Evolutionary conservation across 1,140 invertebrate species (phyloP).

Genomic region (Drosophila lacteicornis): DNA sequence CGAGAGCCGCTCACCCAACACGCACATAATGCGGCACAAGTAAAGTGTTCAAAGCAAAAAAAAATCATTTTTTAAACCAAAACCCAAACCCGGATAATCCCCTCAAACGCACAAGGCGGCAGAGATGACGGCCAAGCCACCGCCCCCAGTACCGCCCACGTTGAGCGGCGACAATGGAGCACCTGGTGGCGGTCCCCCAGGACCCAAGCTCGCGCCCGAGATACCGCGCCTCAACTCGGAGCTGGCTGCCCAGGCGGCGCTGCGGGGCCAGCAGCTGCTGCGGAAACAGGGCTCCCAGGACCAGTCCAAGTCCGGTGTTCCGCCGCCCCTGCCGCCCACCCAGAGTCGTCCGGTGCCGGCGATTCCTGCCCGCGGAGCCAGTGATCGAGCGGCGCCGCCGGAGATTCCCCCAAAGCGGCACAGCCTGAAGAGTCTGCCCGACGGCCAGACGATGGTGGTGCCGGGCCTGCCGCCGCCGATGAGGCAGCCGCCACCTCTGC

Average conservation of each 20-base stretch:
- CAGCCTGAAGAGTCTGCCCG: slow-evolving; percentile 79
- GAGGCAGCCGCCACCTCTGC: slow-evolving; percentile 78
- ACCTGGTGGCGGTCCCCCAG: background rate
- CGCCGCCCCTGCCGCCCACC: slow-evolving; percentile 73
- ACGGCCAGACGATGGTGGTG: slow-evolving; percentile 63
- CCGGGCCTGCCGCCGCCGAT: slow-evolving; percentile 56
- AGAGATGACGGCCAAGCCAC: slow-evolving; percentile 70
- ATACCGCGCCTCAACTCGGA: slow-evolving; percentile 81
- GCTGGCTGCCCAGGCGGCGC: slow-evolving; percentile 80
- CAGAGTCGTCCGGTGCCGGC: slow-evolving; percentile 79
- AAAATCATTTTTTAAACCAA: slow-evolving; percentile 1
- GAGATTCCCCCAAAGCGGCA: slow-evolving; percentile 84
- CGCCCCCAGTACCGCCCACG: slow-evolving; percentile 62
- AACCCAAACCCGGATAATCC: slow-evolving; percentile 16
- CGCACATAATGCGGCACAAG: slow-evolving; percentile 52
- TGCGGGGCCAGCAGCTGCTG: slow-evolving; percentile 77
- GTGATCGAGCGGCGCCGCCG: slow-evolving; percentile 71
- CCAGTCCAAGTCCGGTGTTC: slow-evolving; percentile 36
- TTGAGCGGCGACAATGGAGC: slow-evolving; percentile 47
- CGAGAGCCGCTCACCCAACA: slow-evolving; percentile 34
- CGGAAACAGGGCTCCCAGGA: slow-evolving; percentile 75
- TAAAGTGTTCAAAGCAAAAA: slow-evolving; percentile 40
- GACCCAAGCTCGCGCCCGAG: slow-evolving; percentile 76
- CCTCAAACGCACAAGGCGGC: slow-evolving; percentile 53
- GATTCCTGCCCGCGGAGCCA: slow-evolving; percentile 78